Evolutionary conservation across 2,113 vertebrate species (phyloP).

Genomic region (Eolophus roseicapilla): DNA sequence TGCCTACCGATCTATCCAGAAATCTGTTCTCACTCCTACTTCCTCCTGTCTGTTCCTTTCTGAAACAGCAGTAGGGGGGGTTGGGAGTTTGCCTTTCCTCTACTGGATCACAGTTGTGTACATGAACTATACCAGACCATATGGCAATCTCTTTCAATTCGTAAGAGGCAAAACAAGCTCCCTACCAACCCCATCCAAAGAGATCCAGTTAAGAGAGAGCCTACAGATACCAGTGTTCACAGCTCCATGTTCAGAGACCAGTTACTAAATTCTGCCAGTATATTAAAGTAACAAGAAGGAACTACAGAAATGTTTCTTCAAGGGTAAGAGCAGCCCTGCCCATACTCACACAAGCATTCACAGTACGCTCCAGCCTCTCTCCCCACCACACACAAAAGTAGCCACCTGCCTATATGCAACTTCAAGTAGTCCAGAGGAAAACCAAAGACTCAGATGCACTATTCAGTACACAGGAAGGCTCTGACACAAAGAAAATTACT

Average conservation of each 20-base stretch:
- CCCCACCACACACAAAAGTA: neutral
- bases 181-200: neutral
- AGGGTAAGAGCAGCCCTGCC: neutral
- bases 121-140: conserved; percentile 39
- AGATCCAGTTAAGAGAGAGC: neutral
- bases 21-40: conserved; percentile 66
- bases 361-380: accelerated
- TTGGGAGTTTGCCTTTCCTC: conserved; percentile 56
- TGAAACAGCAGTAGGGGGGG: conserved; percentile 44
- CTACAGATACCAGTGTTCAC: neutral
- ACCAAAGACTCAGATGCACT: accelerated
- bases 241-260: neutral
- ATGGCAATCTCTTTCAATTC: neutral
- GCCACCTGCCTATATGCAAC: neutral
- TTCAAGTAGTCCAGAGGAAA: neutral
- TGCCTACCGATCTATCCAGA: conserved; percentile 61
- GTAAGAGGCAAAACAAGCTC: conserved; percentile 27
- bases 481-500: neutral
- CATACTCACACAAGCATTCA: neutral
- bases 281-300: neutral
- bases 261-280: neutral
- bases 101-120: conserved; percentile 56
- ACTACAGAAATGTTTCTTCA: neutral
- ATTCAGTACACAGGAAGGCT: neutral
- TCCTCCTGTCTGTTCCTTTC: conserved; percentile 61